Conservation (phyloP, 2,113 vertebrate genomes). For the Calidris pygmaea region DNA sequence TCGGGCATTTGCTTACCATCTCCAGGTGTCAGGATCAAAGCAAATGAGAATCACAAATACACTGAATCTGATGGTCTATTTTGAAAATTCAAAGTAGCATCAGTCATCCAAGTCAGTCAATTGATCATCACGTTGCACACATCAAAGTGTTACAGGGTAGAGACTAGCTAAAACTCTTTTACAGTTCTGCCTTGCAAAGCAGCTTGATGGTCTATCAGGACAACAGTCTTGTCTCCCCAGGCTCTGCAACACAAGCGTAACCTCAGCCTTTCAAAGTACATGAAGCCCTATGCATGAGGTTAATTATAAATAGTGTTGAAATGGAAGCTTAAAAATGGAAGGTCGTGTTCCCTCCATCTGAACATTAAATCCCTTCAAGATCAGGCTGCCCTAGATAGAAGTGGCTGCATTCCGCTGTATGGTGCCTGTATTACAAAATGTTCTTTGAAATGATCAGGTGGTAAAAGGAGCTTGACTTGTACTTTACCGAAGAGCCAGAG, state of each 20-base stretch:
- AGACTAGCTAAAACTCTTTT: background rate
- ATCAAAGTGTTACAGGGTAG: background rate
- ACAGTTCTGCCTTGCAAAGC: background rate
- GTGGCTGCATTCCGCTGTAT: background rate
- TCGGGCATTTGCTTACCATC: background rate
- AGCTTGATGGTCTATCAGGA: background rate
- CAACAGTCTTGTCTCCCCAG: conserved; percentile 1
- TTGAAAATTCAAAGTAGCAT: background rate
- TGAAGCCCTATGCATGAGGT: background rate
- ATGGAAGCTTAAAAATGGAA: conserved; percentile 57
- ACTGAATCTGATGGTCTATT: background rate
- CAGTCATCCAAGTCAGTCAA: background rate
- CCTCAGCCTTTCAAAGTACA: conserved; percentile 23
- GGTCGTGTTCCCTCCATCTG: conserved; percentile 23
- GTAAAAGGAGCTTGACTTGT: conserved; percentile 12
- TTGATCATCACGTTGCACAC: background rate
- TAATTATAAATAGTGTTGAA: conserved; percentile 48
- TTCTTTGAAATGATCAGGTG: conserved; percentile 12
- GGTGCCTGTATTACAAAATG: conserved; percentile 31
- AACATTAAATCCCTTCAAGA: conserved; percentile 57
- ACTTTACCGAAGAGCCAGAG: background rate
- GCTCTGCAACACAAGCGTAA: conserved; percentile 10
- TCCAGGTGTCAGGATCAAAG: background rate
- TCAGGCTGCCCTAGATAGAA: conserved; percentile 50
- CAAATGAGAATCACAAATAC: background rate